Evolutionary conservation across 1,140 invertebrate species (phyloP).

Genomic region (Asbolus verrucosus): DNA sequence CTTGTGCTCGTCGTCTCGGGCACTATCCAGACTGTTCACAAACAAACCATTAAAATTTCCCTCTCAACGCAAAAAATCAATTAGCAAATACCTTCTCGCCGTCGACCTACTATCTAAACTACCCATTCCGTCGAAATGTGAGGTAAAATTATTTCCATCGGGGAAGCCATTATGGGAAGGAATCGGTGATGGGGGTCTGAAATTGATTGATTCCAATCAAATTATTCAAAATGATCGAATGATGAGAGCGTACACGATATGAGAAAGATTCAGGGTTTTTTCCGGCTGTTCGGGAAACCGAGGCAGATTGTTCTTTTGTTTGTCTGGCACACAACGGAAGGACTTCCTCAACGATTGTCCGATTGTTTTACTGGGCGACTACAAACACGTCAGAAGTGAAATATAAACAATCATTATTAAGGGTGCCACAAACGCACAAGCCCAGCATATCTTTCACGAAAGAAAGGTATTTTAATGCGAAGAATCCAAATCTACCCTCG

Average conservation of each 20-base stretch:
- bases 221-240: background rate
- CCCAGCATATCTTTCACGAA: too few relatives aligned
- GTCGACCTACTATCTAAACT: constrained; percentile 86
- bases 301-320: constrained; percentile 82
- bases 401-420: too few relatives aligned
- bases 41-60: background rate
- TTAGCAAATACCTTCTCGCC: constrained; percentile 69
- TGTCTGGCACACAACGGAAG: constrained; percentile 95
- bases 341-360: constrained; percentile 96
- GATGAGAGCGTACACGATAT: constrained; percentile 87
- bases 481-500: too few relatives aligned
- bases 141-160: constrained; percentile 71
- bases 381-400: too few relatives aligned
- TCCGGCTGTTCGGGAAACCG: constrained; percentile 93
- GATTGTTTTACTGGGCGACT: constrained; percentile 87
- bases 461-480: too few relatives aligned
- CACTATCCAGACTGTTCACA: constrained; percentile 69
- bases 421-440: too few relatives aligned
- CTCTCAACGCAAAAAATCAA: background rate
- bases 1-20: constrained; percentile 93
- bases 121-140: constrained; percentile 80
- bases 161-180: constrained; percentile 91
- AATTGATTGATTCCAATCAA: constrained; percentile 51
- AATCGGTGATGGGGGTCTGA: constrained; percentile 85
- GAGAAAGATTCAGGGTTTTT: constrained; percentile 92